Conservation (phyloP, 2,888 invertebrate genomes). For the Drosophila ustulata region DNA sequence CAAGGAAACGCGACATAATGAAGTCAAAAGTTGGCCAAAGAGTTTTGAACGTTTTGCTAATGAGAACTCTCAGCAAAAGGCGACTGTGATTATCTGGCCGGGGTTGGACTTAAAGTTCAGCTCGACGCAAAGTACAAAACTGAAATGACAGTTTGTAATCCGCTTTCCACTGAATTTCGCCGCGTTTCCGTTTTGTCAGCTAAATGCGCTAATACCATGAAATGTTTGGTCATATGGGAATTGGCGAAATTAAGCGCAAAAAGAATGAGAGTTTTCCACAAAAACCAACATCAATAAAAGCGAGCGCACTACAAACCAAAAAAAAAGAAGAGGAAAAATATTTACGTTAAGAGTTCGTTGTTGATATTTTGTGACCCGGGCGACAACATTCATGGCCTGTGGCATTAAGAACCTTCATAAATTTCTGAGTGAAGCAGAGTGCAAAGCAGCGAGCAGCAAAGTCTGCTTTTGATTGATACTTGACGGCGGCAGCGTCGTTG, state of each 20-base stretch:
- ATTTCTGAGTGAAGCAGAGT: conserved; percentile 56
- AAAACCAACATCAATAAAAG: conserved; percentile 14
- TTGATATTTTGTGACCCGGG: conserved; percentile 63
- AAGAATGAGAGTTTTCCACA: conserved; percentile 14
- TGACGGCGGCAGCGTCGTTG: conserved; percentile 50
- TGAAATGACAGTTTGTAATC: conserved; percentile 23
- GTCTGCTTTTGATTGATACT: conserved; percentile 78
- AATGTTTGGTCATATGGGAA: conserved; percentile 11
- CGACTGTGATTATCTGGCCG: conserved; percentile 66
- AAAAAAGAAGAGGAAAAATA: conserved; percentile 12
- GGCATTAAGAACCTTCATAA: conserved; percentile 77
- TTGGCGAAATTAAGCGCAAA: conserved; percentile 26
- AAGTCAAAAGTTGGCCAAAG: conserved; percentile 77
- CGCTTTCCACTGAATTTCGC: conserved; percentile 24
- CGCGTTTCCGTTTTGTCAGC: conserved; percentile 6
- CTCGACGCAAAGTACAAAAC: neutral
- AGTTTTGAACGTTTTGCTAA: conserved; percentile 75
- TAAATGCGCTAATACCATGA: conserved; percentile 2
- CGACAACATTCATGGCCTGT: conserved; percentile 75
- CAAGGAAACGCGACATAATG: conserved; percentile 69
- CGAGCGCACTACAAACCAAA: neutral
- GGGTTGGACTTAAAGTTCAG: conserved; percentile 31
- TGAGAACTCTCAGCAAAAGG: conserved; percentile 69
- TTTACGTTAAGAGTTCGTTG: conserved; percentile 35
- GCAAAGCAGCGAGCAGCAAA: conserved; percentile 33